Evolutionary conservation across 2,888 invertebrate species (phyloP).

Genomic region (Bhutanitis thaidina): DNA sequence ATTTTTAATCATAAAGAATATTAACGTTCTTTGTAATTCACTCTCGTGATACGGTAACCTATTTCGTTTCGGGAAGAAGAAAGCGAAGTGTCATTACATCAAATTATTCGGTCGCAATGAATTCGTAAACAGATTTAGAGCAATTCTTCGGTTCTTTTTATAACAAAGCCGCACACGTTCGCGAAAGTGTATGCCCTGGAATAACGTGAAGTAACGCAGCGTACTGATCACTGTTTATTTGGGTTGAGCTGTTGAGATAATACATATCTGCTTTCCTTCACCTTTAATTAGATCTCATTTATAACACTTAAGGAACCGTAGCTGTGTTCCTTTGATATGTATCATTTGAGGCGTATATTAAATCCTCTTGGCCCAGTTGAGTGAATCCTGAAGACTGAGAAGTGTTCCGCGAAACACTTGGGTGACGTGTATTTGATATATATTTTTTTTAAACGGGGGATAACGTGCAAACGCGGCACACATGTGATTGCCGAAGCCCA

Average conservation of each 20-base stretch:
- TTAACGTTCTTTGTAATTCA: not conserved
- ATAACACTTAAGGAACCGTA: slow-evolving; percentile 13
- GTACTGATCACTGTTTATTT: slow-evolving; percentile 3
- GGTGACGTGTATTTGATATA: too few relatives aligned
- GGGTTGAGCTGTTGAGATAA: slow-evolving; percentile 15
- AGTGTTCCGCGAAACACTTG: too few relatives aligned
- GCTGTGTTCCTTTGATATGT: not conserved
- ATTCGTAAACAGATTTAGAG: slow-evolving; percentile 2
- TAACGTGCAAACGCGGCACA: too few relatives aligned
- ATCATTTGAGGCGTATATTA: too few relatives aligned
- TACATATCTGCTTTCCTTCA: slow-evolving; percentile 12
- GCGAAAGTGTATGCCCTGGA: slow-evolving; percentile 30
- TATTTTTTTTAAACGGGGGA: too few relatives aligned
- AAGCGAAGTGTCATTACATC: not conserved
- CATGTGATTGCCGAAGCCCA: too few relatives aligned
- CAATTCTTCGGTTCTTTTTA: not conserved
- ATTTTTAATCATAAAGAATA: not conserved
- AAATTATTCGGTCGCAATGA: not conserved
- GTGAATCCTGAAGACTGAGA: too few relatives aligned
- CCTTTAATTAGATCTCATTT: slow-evolving; percentile 11
- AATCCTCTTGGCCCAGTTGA: too few relatives aligned
- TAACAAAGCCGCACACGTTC: slow-evolving; percentile 2
- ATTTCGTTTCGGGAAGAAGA: not conserved
- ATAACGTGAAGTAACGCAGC: slow-evolving; percentile 5
- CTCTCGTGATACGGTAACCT: not conserved